Conservation (phyloP, 2,113 vertebrate species). For the Columba livia region DNA sequence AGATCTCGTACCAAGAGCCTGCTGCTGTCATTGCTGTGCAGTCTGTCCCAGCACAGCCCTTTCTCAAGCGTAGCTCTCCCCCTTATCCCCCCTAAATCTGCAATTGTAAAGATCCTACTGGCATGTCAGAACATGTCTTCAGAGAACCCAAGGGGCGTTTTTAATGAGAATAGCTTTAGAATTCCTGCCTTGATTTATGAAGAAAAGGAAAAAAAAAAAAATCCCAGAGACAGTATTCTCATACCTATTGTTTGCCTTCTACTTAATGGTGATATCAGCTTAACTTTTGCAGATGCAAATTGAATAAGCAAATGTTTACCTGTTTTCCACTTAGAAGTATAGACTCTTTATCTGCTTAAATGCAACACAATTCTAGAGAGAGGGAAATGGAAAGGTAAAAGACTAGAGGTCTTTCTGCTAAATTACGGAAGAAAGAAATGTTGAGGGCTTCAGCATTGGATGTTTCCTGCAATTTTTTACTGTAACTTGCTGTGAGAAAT, state of each 20-base stretch:
- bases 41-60: not conserved
- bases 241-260: not conserved
- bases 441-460: not conserved
- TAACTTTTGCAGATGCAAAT: not conserved
- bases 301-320: not conserved
- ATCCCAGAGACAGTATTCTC: not conserved
- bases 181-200: slow-evolving; percentile 44
- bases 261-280: not conserved
- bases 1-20: not conserved
- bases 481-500: not conserved
- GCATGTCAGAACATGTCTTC: not conserved
- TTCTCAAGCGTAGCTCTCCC: not conserved
- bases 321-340: not conserved
- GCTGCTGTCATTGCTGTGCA: not conserved
- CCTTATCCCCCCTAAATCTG: not conserved
- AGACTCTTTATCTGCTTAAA: not conserved
- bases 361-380: not conserved
- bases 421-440: not conserved
- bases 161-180: not conserved
- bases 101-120: not conserved
- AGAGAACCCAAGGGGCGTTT: not conserved
- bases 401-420: not conserved
- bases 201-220: not conserved
- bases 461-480: not conserved
- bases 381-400: not conserved